Conservation (phyloP, 2,797 vertebrate genomes). For the Neomorphus geoffroyi region DNA sequence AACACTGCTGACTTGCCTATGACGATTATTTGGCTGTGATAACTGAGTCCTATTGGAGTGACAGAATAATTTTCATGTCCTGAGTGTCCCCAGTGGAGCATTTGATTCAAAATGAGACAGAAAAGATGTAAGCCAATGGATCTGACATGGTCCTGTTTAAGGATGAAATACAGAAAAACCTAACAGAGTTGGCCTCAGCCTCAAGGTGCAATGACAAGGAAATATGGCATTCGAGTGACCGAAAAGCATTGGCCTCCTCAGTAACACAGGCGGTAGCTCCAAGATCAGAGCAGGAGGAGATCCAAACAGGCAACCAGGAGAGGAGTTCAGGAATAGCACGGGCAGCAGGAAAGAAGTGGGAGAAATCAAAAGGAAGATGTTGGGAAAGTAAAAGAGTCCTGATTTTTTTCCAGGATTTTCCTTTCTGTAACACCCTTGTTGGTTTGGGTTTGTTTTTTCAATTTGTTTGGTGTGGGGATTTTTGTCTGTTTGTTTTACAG, state of each 20-base stretch:
- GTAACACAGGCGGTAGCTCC: neutral
- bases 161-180: neutral
- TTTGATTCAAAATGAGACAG: neutral
- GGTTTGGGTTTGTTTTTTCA: neutral
- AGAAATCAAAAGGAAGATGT: neutral
- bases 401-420: neutral
- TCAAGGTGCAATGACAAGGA: neutral
- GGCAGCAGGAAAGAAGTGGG: neutral
- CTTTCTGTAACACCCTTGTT: neutral
- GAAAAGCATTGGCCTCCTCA: neutral
- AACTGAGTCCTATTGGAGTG: neutral
- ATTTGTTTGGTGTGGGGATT: neutral
- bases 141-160: neutral
- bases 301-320: neutral
- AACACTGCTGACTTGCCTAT: neutral
- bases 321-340: neutral
- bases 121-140: accelerated
- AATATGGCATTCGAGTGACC: neutral
- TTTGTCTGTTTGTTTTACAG: neutral
- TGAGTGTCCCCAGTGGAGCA: neutral
- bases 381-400: neutral
- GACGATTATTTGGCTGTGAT: neutral
- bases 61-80: neutral
- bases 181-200: neutral
- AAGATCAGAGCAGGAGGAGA: neutral